A percentile compares a stretch with the other conserved stretches of the same genome.
Evolutionary conservation across 2,113 vertebrate genomes (phyloP).

Genomic region (Otis tarda): DNA sequence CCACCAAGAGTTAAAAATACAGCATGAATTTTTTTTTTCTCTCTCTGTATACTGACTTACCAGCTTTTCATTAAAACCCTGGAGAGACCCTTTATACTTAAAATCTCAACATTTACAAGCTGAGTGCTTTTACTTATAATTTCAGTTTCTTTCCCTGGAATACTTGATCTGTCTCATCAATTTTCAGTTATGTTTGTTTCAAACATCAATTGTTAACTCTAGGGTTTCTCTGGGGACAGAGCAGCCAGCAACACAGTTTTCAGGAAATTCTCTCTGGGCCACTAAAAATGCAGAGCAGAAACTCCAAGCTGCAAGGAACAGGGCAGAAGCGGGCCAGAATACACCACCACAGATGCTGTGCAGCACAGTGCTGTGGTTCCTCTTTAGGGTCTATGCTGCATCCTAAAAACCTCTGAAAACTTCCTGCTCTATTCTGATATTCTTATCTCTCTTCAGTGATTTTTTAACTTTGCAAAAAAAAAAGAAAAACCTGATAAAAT

Average conservation of each 20-base stretch:
- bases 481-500: neutral
- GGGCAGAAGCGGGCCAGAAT: neutral
- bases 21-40: neutral
- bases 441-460: neutral
- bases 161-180: constrained; percentile 38
- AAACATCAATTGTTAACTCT: constrained; percentile 57
- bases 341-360: neutral
- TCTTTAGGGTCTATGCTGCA: neutral
- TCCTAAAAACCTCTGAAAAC: neutral
- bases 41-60: neutral
- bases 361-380: neutral
- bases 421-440: neutral
- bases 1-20: constrained; percentile 44
- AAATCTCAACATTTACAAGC: constrained; percentile 59
- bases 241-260: constrained; percentile 44
- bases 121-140: constrained; percentile 65
- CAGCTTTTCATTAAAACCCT: constrained; percentile 52
- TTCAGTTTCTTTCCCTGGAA: constrained; percentile 42
- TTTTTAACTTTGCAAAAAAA: neutral
- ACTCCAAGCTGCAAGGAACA: neutral
- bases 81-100: constrained; percentile 40
- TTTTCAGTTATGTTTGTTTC: constrained; percentile 48
- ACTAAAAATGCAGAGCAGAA: constrained; percentile 21
- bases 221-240: constrained; percentile 42
- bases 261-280: constrained; percentile 25